These are phyloP conservation scores for Potorous gilbertii DNA, from an alignment of 2,797 vertebrate genomes.

Conservation along the genomic window DNA sequence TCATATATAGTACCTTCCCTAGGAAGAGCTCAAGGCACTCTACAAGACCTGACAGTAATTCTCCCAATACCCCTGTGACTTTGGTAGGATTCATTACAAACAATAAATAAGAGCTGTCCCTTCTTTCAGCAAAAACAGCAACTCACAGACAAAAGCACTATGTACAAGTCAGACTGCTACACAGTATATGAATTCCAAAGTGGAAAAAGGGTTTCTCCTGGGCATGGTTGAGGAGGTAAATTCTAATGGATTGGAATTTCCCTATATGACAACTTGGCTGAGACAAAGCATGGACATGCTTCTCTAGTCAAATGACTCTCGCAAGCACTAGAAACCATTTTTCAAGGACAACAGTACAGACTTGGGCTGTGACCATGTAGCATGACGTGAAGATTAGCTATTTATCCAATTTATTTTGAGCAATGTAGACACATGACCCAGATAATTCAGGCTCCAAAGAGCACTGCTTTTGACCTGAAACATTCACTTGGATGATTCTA, in stretches of 20 bases:
- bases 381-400: slow-evolving; percentile 37
- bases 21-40: slow-evolving; percentile 67
- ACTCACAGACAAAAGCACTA: slow-evolving; percentile 53
- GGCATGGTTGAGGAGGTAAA: neutral
- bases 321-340: slow-evolving; percentile 45
- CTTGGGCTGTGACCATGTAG: neutral
- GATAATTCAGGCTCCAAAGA: neutral
- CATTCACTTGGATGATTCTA: neutral
- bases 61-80: slow-evolving; percentile 42
- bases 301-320: slow-evolving; percentile 18
- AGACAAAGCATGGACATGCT: slow-evolving; percentile 15
- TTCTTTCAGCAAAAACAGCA: slow-evolving; percentile 52
- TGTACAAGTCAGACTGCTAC: neutral
- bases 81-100: slow-evolving; percentile 62
- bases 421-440: neutral
- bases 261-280: slow-evolving; percentile 33
- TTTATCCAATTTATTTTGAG: slow-evolving; percentile 12
- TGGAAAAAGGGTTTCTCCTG: slow-evolving; percentile 18
- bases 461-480: neutral
- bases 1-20: slow-evolving; percentile 68
- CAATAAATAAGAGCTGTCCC: slow-evolving; percentile 69
- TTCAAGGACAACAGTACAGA: slow-evolving; percentile 46
- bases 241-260: slow-evolving; percentile 1
- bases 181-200: slow-evolving; percentile 35
- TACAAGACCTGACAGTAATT: slow-evolving; percentile 65